phyloP scores from a whole-genome alignment of 2,113 vertebrate species.

The Meleagris gallopavo region DNA sequence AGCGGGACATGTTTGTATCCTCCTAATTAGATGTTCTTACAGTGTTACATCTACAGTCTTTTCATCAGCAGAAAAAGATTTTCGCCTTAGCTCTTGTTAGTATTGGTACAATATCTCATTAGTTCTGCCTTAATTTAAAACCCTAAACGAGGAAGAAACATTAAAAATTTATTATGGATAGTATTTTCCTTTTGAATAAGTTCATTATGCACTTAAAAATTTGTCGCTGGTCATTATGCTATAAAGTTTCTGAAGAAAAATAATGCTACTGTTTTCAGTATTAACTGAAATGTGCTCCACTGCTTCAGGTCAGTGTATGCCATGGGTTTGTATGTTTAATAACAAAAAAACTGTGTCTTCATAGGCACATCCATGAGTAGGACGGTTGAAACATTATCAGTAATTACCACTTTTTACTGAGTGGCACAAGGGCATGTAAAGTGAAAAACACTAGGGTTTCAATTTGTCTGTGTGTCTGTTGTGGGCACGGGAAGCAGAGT shows the following conservation, averaged over 20 bases:
- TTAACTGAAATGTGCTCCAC: neutral
- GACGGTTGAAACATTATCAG: neutral
- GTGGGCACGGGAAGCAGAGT: too few relatives aligned
- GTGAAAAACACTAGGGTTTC: too few relatives aligned
- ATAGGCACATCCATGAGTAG: neutral
- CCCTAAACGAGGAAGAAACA: rapidly evolving
- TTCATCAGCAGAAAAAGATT: neutral
- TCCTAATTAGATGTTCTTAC: neutral
- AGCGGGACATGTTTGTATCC: neutral
- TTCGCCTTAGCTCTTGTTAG: neutral
- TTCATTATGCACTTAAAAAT: neutral
- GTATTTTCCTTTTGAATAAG: neutral
- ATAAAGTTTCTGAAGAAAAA: neutral
- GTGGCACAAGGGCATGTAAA: neutral
- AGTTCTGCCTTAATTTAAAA: neutral
- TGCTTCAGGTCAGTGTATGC: neutral
- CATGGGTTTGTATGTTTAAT: neutral
- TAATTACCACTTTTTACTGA: neutral
- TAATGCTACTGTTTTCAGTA: neutral
- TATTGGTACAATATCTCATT: neutral
- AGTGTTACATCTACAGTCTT: neutral
- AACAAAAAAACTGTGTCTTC: neutral
- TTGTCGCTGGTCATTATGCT: neutral
- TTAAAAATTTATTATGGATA: neutral
- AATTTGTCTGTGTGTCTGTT: too few relatives aligned